phyloP scores from a whole-genome alignment of 2,888 invertebrate genomes.

The Lycia hirtaria region DNA sequence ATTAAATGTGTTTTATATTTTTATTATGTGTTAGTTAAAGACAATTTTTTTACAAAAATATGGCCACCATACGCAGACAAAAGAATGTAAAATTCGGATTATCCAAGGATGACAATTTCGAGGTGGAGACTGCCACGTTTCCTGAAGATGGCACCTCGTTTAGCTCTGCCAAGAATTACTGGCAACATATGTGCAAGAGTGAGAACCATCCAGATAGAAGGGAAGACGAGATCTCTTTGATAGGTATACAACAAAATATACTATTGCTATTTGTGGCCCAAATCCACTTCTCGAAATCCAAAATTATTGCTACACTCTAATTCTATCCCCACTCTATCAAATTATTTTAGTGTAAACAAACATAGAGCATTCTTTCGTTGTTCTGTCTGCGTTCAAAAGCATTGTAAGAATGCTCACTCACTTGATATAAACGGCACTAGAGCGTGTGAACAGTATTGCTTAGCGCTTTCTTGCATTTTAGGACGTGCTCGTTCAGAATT shows the following conservation, averaged over 20 bases:
- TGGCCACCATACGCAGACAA: slow-evolving; percentile 59
- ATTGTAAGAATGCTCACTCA: too few species aligned
- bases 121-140: slow-evolving; percentile 50
- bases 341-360: too few species aligned
- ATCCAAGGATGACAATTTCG: slow-evolving; percentile 69
- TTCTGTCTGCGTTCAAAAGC: too few species aligned
- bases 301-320: too few species aligned
- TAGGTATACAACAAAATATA: slow-evolving; percentile 37
- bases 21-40: slow-evolving; percentile 40
- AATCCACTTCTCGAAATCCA: too few species aligned
- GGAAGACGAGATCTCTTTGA: slow-evolving; percentile 50
- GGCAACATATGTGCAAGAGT: slow-evolving; percentile 62
- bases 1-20: slow-evolving; percentile 39
- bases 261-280: too few species aligned
- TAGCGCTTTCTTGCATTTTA: too few species aligned
- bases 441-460: too few species aligned
- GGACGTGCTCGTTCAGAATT: too few species aligned
- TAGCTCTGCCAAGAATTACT: slow-evolving; percentile 68
- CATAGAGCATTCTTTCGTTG: too few species aligned
- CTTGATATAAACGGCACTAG: too few species aligned
- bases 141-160: slow-evolving; percentile 65
- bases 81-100: slow-evolving; percentile 72
- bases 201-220: slow-evolving; percentile 43
- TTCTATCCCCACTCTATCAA: too few species aligned
- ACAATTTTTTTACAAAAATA: slow-evolving; percentile 37